Evolutionary conservation across 2,797 vertebrate genomes (phyloP), one percentile per base, ranked within the genome.

Genomic region (Lerista edwardsae): DNA sequence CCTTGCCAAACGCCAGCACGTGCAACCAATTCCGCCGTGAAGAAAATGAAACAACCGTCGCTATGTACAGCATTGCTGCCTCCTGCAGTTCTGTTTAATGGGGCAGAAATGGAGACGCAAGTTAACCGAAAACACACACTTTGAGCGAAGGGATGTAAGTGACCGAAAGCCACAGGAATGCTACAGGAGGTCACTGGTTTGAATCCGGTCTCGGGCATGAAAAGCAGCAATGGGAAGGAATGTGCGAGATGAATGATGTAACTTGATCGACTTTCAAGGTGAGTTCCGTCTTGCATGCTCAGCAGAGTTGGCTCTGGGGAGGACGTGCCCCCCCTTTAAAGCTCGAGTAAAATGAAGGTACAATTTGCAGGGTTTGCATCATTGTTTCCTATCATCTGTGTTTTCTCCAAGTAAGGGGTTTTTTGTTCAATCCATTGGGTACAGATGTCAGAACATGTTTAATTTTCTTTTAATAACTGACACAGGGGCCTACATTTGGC

Each of bases 81-180:
- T 92, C 87, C 88, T 84, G 87, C 62, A 78, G 72, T 79, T 17
- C 84, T 92, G 72, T 83, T 93, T 72, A 69, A 57, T 75, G 75
- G 72, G 23, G 51, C 36, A 68, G 62, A 72, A 79, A 92, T 57
- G 73, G 80, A 88, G n/a, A 76, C 64, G 86, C 55, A 62, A 19
- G 31, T 67, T 76, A 80, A 41, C 29, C 68, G 39, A 83, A 92
- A 88, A 55, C 47, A 41, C n/a, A 51, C 31, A 47, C 23, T 87
- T 65, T 47, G 39, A 75, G 79, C 73, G 73, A 83, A 84, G 29
- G 23, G 23, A 2, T 72, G 0, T 2, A 44, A 83, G 10, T 71
- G 61, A 75, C 34, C 23, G 12, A 88, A 88, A 88, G 57, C 81
- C 68, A 82, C 71, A 93, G 79, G 88, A 87, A 91, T 88, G 87